Base-by-base conservation (phyloP, 2,888 invertebrate genomes). In the Diaprepes abbreviatus region DNA sequence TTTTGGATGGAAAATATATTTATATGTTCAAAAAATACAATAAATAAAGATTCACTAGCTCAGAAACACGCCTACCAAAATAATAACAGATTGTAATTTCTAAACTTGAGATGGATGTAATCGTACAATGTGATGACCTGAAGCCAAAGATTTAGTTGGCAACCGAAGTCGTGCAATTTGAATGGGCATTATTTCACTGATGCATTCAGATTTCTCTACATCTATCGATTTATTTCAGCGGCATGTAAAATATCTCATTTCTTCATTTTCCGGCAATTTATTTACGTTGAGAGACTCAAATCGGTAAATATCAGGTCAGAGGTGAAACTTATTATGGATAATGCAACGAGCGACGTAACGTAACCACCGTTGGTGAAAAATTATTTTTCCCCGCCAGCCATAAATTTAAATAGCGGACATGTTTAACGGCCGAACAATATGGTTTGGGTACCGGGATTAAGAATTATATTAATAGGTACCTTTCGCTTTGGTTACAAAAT, bases 211-310 rank as follows among this genome's bases (percentile, higher is more conserved):
- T 67, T 62, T 62, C 67, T 62, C 67, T 50, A 43, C 67, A 59
- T 52, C 55, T 16, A 59, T 50, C 67, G 65, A 55, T 67, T 59
- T 67, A 67, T 68, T 68, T 68, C 38, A 57, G 50, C 50, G 45
- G 57, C 68, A 68, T 68, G 63, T 63, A 59, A 45, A 67, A 60
- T 68, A 68, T 68, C 63, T 62, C 68, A 63, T 65, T 67, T 68
- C 58, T 68, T 52, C 64, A 69, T 69, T 69, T 69, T 69, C 69
- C 64, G 69, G 50, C 64, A 63, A 69, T 69, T 69, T 69, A 69
- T 64, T 69, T 69, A 59, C 64, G 64, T 52, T 40, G 17, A 64
- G 64, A 63, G 45, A 38, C 62, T 52, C 57, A 55, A 55, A 70
- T 62, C 66, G 55, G 60, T 63, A 70, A 70, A 70, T 70, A 70